phyloP scores from a whole-genome alignment of 2,113 vertebrate genomes.

The Otus sunia region DNA sequence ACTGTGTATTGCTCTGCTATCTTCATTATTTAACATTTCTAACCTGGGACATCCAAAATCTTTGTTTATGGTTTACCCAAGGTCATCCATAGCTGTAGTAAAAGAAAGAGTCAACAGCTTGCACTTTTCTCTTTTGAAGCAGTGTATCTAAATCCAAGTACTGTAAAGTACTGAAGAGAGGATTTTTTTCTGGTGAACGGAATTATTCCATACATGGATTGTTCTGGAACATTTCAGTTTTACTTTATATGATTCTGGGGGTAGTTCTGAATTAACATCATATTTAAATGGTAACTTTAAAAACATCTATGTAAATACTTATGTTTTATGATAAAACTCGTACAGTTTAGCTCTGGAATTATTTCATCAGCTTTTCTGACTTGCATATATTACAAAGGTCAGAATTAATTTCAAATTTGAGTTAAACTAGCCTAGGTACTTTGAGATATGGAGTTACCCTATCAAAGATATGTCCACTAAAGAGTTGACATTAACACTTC shows the following conservation, averaged over 20 bases:
- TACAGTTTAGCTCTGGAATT: neutral
- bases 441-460: neutral
- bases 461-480: neutral
- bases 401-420: neutral
- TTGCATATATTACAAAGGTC: neutral
- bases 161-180: neutral
- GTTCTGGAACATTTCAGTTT: neutral
- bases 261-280: neutral
- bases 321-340: neutral
- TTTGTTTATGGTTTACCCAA: neutral
- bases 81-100: neutral
- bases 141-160: neutral
- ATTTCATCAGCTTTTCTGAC: neutral
- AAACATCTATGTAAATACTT: neutral
- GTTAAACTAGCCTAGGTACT: neutral
- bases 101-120: neutral
- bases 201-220: neutral
- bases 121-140: neutral
- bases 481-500: conserved; percentile 29
- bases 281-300: neutral
- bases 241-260: neutral
- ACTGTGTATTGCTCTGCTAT: neutral
- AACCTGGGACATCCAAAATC: neutral
- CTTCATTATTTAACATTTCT: neutral
- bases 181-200: neutral